Base-by-base conservation (phyloP, 1,140 invertebrate species). In the Aphaenogaster rudis region DNA sequence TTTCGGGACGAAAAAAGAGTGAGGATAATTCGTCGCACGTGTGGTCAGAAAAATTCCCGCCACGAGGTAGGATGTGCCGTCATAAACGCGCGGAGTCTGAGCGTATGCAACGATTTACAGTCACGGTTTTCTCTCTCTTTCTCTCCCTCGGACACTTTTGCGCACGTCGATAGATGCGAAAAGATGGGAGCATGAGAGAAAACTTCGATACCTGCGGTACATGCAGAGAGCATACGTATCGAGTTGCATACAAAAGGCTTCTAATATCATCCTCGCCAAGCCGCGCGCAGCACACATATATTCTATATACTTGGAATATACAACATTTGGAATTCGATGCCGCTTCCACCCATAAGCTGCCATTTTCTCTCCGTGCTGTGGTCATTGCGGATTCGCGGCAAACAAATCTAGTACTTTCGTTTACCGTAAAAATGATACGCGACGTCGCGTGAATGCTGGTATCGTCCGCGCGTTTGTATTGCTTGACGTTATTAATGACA, bases 201-300 rank as follows among this genome's bases (percentile, higher is more conserved):
- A 88, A 86, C 78, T 80, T 63, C 69, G 61, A 64, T 87, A 91
- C 87, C 74, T 54, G n/a, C 13, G 84, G 66, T 45, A 74, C 50
- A 67, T 52, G 33, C 64, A 78, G 50, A 64, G 36, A 45, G 15
- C 21, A 66, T 64, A 63, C 91, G 90, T 86, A 86, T 88, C 88
- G 90, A 80, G 66, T 88, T 91, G 93, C 93, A 93, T 94, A 93
- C 91, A 92, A 93, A 94, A 90, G 87, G 78, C 78, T 84, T 71
- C 87, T 92, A 93, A 94, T 91, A 93, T 90, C 88, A 92, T 93
- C 81, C 76, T 89, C 66, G 66, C 64, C 81, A 28, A 33, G 57
- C 78, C 11, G 28, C 63, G 77, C 17, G 15, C 64, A 2, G 33
- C n/a, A 39, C 61, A 28, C 61, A 17, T 67, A 81, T 28, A 42